A percentile compares a stretch with the other conserved stretches of the same genome.
Evolutionary conservation across 2,113 vertebrate genomes (phyloP).

Genomic region (Ophiodon elongatus): DNA sequence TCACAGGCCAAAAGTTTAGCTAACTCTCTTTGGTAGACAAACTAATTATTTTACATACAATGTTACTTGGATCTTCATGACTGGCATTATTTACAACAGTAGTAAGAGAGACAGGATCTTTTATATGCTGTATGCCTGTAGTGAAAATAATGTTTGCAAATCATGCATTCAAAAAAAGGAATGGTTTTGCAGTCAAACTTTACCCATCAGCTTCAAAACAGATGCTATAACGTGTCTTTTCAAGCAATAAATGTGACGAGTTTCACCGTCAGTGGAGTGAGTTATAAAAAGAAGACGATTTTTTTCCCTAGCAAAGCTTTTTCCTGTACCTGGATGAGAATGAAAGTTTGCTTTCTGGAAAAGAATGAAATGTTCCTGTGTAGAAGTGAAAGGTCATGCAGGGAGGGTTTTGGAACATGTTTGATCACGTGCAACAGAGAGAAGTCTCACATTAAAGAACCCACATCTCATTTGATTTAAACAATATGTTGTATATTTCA

Average conservation of each 20-base stretch:
- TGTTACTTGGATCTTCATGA: not conserved
- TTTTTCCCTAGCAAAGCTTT: slow-evolving; percentile 11
- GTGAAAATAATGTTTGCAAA: slow-evolving; percentile 27
- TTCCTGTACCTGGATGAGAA: not conserved
- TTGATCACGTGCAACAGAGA: slow-evolving; percentile 25
- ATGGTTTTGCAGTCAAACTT: too few species aligned
- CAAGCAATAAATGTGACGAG: slow-evolving; percentile 27
- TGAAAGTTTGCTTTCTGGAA: not conserved
- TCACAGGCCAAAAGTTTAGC: slow-evolving; percentile 24
- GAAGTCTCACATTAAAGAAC: slow-evolving; percentile 17
- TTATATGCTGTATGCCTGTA: slow-evolving; percentile 20
- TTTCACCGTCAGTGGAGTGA: slow-evolving; percentile 22
- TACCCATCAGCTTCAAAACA: slow-evolving; percentile 32
- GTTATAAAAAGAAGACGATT: not conserved
- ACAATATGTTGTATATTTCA: too few species aligned
- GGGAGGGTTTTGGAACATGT: slow-evolving; percentile 15
- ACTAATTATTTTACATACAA: slow-evolving; percentile 35
- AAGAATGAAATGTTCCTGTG: slow-evolving; percentile 33
- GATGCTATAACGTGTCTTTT: slow-evolving; percentile 9
- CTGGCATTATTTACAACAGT: not conserved
- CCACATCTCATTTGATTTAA: slow-evolving; percentile 23
- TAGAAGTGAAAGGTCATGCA: slow-evolving; percentile 15
- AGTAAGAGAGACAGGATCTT: not conserved
- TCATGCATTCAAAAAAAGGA: slow-evolving; percentile 42
- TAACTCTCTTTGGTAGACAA: not conserved